Conservation (phyloP, 1,140 invertebrate species). For the Bombyx mandarina region DNA sequence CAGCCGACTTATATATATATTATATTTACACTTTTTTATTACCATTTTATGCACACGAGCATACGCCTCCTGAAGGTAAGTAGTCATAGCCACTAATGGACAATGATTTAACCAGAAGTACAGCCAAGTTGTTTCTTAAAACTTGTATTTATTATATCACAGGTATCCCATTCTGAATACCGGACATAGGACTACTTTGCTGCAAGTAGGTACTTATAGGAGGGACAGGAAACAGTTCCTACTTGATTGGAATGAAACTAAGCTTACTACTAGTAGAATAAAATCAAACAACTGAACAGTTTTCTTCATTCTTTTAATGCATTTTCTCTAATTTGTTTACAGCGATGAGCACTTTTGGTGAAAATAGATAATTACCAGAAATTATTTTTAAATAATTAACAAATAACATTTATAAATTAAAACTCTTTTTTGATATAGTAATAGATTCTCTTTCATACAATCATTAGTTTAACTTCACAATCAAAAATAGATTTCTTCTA, state of each 20-base stretch:
- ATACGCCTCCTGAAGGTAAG: too few relatives aligned
- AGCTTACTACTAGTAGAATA: background rate
- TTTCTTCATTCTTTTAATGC: slow-evolving; percentile 72
- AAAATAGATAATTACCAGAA: slow-evolving; percentile 70
- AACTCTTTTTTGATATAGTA: slow-evolving; percentile 44
- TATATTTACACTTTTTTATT: too few relatives aligned
- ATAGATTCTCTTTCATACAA: slow-evolving; percentile 47
- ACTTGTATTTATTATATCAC: too few relatives aligned
- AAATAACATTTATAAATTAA: slow-evolving; percentile 61
- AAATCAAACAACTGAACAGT: slow-evolving; percentile 35
- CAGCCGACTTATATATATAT: too few relatives aligned
- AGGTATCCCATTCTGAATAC: too few relatives aligned
- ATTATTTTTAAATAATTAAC: slow-evolving; percentile 60
- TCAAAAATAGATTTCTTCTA: slow-evolving; percentile 71
- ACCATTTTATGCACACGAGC: too few relatives aligned
- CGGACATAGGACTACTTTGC: too few relatives aligned
- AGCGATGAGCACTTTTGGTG: slow-evolving; percentile 78
- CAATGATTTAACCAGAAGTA: too few relatives aligned
- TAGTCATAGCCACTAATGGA: too few relatives aligned
- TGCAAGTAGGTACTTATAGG: too few relatives aligned
- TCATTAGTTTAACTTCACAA: slow-evolving; percentile 64
- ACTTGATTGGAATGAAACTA: background rate
- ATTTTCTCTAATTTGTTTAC: slow-evolving; percentile 72
- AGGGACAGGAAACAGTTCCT: too few relatives aligned
- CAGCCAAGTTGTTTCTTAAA: too few relatives aligned